Evolutionary conservation across 2,797 vertebrate genomes (phyloP), one percentile per base, ranked within the genome.

Genomic region (Chaunax sp.): DNA sequence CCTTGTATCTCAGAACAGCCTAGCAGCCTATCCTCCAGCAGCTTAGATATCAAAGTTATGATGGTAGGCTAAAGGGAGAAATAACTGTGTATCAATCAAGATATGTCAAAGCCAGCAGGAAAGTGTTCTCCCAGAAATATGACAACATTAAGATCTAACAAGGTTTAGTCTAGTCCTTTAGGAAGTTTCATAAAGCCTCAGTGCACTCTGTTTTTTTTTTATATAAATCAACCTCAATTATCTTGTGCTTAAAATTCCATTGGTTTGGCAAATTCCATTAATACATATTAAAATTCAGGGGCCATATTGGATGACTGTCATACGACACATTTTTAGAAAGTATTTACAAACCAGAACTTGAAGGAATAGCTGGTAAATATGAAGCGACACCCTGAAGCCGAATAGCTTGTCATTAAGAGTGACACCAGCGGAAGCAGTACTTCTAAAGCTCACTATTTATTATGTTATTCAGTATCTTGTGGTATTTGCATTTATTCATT

Each of bases 71-170:
- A 38, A 35, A 65, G 18, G 19, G 16, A 22, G 33, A 14, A 33
- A 22, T 46, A 30, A 35, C 35, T 2, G 28, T 30, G 28, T 9
- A 30, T 30, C 28, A 30, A 26, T 35, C 6, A 30, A 33, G 13
- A 40, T 44, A 44, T 41, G n/a, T 45, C 23, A 56, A n/a, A 35
- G 41, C 11, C 4, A 28, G 12, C 1, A 23, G 3, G 10, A 16
- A 47, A 60, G 23, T 55, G 28, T 56, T 54, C 63, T 41, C 22
- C 22, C 6, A 35, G 15, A 35, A 38, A 33, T 20, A 14, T 45
- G 22, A 30, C 28, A 38, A 6, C 11, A 37, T 6, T n/a, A n/a
- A n/a, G n/a, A n/a, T n/a, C n/a, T n/a, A n/a, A n/a, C n/a, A n/a
- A n/a, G 7, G 38, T 23, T 46, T 57, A 47, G 18, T 49, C 13